Evolutionary conservation across 1,140 invertebrate species (phyloP).

Genomic region (Drosophila repletoides): DNA sequence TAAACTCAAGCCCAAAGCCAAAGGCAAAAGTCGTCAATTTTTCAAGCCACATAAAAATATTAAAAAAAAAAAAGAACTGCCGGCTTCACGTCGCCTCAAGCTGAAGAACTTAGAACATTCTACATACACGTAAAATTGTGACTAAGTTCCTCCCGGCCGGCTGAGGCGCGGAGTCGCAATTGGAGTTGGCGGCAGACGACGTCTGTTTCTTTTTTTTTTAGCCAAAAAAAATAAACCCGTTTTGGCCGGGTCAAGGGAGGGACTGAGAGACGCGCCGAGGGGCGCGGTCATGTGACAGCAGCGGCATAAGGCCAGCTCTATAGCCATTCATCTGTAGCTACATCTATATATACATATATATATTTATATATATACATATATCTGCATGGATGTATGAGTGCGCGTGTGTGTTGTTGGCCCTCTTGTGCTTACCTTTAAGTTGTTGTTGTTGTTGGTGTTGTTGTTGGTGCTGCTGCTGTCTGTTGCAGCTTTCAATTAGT

Average conservation of each 20-base stretch:
- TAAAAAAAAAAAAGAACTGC: slow-evolving; percentile 19
- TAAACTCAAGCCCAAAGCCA: not conserved
- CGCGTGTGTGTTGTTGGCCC: slow-evolving; percentile 20
- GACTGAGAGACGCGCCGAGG: slow-evolving; percentile 8
- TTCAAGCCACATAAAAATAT: slow-evolving; percentile 17
- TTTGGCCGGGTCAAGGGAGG: slow-evolving; percentile 46
- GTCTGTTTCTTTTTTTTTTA: slow-evolving; percentile 42
- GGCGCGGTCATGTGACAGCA: slow-evolving; percentile 57
- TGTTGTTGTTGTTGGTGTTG: not conserved
- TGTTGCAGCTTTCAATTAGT: slow-evolving; percentile 6
- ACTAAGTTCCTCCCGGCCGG: slow-evolving; percentile 39
- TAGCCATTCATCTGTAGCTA: slow-evolving; percentile 31
- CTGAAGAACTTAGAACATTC: slow-evolving; percentile 53
- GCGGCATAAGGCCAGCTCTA: slow-evolving; percentile 34
- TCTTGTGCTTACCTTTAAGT: slow-evolving; percentile 43
- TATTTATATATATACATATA: slow-evolving; percentile 6
- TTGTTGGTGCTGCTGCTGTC: not conserved
- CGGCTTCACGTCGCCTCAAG: not conserved
- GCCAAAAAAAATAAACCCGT: slow-evolving; percentile 61
- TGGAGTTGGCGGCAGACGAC: slow-evolving; percentile 43
- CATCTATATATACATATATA: not conserved
- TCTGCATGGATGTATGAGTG: not conserved
- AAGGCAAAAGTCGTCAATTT: too few relatives aligned
- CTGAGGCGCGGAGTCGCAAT: slow-evolving; percentile 26
- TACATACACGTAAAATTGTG: slow-evolving; percentile 24